Base-by-base conservation (phyloP, 92 coral and sea anemone genomes). In the Galaxea fascicularis region DNA sequence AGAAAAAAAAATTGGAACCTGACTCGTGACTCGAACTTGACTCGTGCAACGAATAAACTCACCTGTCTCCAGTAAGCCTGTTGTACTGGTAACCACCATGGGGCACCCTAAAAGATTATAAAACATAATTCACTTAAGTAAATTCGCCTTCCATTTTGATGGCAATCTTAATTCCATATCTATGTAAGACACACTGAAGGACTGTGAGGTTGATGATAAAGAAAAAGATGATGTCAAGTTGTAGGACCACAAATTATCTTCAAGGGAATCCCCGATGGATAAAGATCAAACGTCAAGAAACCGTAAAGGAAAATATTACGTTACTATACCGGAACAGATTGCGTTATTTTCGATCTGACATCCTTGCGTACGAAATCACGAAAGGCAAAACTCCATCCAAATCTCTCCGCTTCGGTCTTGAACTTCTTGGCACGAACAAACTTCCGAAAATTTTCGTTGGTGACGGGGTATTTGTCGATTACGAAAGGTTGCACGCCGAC, bases 11-110 rank as follows among this genome's bases (percentile, higher is more conserved):
- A n/a, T n/a, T n/a, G n/a, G n/a, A n/a, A n/a, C n/a, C n/a, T n/a
- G n/a, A n/a, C n/a, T n/a, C n/a, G n/a, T n/a, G n/a, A n/a, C n/a
- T n/a, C n/a, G n/a, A n/a, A n/a, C n/a, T n/a, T n/a, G n/a, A n/a
- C n/a, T n/a, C n/a, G n/a, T n/a, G n/a, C n/a, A n/a, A n/a, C n/a
- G n/a, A 58, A 24, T 17, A 9, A 67, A 41, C 62, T n/a, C 81
- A 94, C 98, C 95, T 94, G 93, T 83, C 98, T 94, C 99, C 99
- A 96, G 85, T 87, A 92, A 28, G 99, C 98, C 85, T 94, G 93
- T 57, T 92, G 84, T 8, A 96, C 94, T 51, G 99, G 97, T 53
- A 96, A 67, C 99, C 98, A 96, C 98, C 98, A 94, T 4, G 96
- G 98, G 14, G 98, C 96, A 13, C 98, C 98, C 98, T 94, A 22